Evolutionary conservation across 2,797 vertebrate species (phyloP), one percentile per base, ranked within the genome.

Genomic region (Tympanoctomys barrerae): DNA sequence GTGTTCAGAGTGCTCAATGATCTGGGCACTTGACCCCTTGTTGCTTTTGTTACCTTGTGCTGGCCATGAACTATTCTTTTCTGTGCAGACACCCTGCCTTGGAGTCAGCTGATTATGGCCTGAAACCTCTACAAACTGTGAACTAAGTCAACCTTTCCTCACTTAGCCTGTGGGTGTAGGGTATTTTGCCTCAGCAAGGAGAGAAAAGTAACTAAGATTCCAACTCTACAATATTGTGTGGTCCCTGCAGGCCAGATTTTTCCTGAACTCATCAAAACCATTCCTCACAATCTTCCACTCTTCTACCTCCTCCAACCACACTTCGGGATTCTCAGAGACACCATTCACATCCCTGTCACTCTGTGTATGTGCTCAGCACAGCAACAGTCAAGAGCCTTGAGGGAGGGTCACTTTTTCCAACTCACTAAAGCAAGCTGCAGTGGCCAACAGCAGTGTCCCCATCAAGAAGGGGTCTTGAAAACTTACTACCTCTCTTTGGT

Each of bases 311-410:
- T 70, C 57, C 24, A 2, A 9, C 13, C n/a, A 36, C 68, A 19
- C 11, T 7, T 14, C 7, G 46, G 13, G 2, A 14, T 7, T n/a
- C 77, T 83, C 39, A 42, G n/a, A 78, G 36, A n/a, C 19, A 9
- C 82, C 1, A 0, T 12, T 73, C 46, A 31, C 6, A 46, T 2
- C 7, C 14, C 7, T 18, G 2, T 49, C 5, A 4, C 19, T 12
- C 28, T 9, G 2, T 0, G 3, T 2, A 36, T 1, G 2, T 14
- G 31, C 83, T 62, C n/a, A 36, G 75, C 46, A 39, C 46, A 91
- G 57, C 62, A 46, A 61, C 9, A 2, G 62, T 62, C 16, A 16
- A 78, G 57, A 75, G 71, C 66, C 75, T 24, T 19, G 57, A 75
- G 57, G 57, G 59, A 46, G 18, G 6, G 31, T 26, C 0, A 1